phyloP scores from a whole-genome alignment of 2,113 vertebrate species.

The Apus apus region DNA sequence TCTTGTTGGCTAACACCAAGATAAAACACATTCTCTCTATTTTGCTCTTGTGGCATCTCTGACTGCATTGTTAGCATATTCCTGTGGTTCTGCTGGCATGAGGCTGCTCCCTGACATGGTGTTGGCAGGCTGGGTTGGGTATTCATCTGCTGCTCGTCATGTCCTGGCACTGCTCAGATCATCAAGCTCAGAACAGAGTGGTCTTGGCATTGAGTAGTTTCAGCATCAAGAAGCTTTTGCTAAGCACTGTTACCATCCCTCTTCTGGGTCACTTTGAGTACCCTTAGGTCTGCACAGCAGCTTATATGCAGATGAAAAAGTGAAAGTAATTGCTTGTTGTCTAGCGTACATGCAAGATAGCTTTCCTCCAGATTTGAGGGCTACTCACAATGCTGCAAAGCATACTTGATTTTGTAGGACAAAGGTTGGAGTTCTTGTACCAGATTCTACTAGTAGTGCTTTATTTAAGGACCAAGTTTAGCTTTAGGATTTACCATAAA shows the following conservation, averaged over 20 bases:
- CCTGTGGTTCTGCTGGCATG: background rate
- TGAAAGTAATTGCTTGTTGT: background rate
- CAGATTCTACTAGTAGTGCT: background rate
- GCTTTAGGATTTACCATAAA: background rate
- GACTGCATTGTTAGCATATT: background rate
- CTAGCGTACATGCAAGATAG: background rate
- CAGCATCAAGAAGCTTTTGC: background rate
- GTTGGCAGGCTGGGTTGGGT: background rate
- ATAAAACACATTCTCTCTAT: background rate
- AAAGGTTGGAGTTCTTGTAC: background rate
- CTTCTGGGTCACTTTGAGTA: background rate
- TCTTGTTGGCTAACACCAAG: background rate
- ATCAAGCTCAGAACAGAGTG: background rate
- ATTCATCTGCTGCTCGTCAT: background rate
- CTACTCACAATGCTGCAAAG: background rate
- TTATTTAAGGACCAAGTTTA: background rate
- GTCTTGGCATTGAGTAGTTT: background rate
- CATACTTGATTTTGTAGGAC: background rate
- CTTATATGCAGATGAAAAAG: background rate
- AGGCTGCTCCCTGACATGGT: background rate
- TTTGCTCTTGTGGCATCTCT: background rate
- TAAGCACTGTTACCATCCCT: background rate
- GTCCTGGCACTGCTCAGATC: background rate
- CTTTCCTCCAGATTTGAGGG: background rate
- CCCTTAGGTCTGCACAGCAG: background rate